Base-by-base conservation (phyloP, 1,140 invertebrate genomes). In the Tribolium madens region DNA sequence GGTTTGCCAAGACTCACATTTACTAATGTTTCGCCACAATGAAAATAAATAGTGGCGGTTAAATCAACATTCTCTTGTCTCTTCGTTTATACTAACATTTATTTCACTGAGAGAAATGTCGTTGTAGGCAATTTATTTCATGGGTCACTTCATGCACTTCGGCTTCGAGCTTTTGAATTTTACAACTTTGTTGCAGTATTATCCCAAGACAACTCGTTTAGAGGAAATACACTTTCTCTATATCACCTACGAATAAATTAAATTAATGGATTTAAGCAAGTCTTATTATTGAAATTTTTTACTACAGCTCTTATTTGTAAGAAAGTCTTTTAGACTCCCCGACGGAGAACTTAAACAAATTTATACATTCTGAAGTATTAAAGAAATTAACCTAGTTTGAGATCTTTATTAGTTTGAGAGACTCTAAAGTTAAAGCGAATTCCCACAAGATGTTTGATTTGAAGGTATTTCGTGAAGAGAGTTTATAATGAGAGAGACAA, bases 21-120 rank as follows among this genome's bases (percentile, higher is more conserved):
- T 48, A 73, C 46, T 73, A 73, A 73, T 73, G 70, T 73, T 73
- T 73, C 70, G 13, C 42, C 46, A 76, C 60, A 78, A 82, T 81
- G 81, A 82, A 81, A 82, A 82, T 81, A 81, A 82, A 82, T 82
- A 80, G 81, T 78, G 36, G 80, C 64, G 79, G 81, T 80, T 82
- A 81, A 82, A 81, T 81, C 80, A 82, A 82, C 81, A 81, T 82
- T 81, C 80, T 78, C 70, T 77, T 79, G 76, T 82, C 78, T 81
- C 77, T 77, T 76, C 80, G 78, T 79, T 78, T 81, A 75, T 70
- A 77, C 78, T 64, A 79, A 78, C 81, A 80, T 82, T 81, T 80
- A 81, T 82, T 81, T 78, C 78, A 79, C 73, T 78, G 69, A 69
- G 50, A 76, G 77, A 73, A 82, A 82, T 81, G 81, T 82, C 81